These are phyloP conservation scores for Drosophila koepferae DNA, from an alignment of 2,888 invertebrate genomes.

Conservation along the genomic window DNA sequence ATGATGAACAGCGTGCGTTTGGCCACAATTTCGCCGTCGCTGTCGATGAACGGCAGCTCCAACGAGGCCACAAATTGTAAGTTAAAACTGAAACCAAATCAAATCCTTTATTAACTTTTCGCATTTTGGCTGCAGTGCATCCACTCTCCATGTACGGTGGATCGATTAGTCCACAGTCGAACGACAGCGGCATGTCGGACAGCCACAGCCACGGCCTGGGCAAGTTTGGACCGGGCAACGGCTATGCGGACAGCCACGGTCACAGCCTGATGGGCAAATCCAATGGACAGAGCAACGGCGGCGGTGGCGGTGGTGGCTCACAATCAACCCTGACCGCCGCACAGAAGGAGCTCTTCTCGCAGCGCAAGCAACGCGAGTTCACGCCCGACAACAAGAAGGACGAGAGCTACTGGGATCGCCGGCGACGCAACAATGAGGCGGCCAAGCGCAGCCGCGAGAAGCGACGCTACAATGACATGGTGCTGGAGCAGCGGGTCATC, in stretches of 20 bases:
- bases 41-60: slow-evolving; percentile 84
- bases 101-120: background rate
- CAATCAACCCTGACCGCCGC: slow-evolving; percentile 81
- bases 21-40: slow-evolving; percentile 85
- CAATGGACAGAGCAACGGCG: slow-evolving; percentile 49
- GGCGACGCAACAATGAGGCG: slow-evolving; percentile 98
- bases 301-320: slow-evolving; percentile 28
- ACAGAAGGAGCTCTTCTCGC: slow-evolving; percentile 94
- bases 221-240: slow-evolving; percentile 57
- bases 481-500: slow-evolving; percentile 96
- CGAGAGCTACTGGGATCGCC: slow-evolving; percentile 98
- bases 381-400: slow-evolving; percentile 98
- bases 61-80: slow-evolving; percentile 82
- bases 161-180: slow-evolving; percentile 83
- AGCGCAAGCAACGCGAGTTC: slow-evolving; percentile 97
- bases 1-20: slow-evolving; percentile 77
- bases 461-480: slow-evolving; percentile 97
- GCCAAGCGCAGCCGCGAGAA: slow-evolving; percentile 98
- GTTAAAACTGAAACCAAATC: slow-evolving; percentile 3
- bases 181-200: slow-evolving; percentile 85
- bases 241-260: slow-evolving; percentile 35
- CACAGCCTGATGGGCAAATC: slow-evolving; percentile 71
- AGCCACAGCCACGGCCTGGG: slow-evolving; percentile 44
- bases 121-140: slow-evolving; percentile 66
- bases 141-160: slow-evolving; percentile 81